Conservation (phyloP, 2,797 vertebrate genomes). For the Balearica regulorum region DNA sequence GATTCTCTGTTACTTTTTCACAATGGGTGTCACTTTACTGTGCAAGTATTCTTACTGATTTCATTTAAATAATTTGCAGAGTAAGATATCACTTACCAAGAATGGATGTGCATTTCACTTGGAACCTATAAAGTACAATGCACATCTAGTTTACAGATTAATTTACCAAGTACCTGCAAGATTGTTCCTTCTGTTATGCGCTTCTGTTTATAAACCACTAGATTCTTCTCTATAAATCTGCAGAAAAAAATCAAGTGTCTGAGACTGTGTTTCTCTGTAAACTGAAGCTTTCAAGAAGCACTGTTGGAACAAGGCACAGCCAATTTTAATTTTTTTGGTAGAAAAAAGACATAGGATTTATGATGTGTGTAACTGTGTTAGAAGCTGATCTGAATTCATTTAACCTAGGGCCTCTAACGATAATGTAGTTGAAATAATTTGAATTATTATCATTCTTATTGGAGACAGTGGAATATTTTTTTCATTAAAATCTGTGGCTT, state of each 20-base stretch:
- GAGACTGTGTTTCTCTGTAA: neutral
- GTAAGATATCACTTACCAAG: neutral
- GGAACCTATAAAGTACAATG: neutral
- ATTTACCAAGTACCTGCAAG: neutral
- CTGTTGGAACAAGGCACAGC: neutral
- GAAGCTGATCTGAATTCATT: conserved; percentile 22
- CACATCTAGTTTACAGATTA: neutral
- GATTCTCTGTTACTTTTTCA: neutral
- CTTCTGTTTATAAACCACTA: neutral
- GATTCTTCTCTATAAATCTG: neutral
- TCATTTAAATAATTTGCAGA: neutral
- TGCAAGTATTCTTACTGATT: neutral
- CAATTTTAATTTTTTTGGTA: neutral
- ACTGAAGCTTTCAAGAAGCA: neutral
- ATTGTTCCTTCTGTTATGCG: neutral
- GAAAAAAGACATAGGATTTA: conserved; percentile 4
- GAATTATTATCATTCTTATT: conserved; percentile 35
- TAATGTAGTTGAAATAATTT: conserved; percentile 56
- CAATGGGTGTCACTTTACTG: neutral
- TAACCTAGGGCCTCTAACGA: neutral
- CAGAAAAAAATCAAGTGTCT: neutral
- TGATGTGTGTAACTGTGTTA: conserved; percentile 9
- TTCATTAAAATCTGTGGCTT: conserved; percentile 35
- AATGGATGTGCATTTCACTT: neutral
- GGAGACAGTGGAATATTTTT: conserved; percentile 10